These are phyloP conservation scores for Trichomalopsis sarcophagae DNA, from an alignment of 1,140 invertebrate species.

Conservation along the genomic window DNA sequence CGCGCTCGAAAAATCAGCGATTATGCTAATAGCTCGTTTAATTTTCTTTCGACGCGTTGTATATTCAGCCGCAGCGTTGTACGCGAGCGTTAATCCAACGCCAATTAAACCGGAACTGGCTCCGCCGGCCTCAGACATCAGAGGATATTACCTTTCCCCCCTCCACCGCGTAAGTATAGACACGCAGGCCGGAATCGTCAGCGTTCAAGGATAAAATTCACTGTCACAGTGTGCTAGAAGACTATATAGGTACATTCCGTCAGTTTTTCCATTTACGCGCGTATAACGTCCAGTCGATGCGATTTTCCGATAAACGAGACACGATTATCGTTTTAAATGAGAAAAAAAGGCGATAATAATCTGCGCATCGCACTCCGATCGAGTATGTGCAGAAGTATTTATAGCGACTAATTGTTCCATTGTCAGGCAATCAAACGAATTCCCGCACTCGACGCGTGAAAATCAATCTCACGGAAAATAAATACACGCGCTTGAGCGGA, in stretches of 20 bases:
- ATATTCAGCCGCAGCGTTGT: background rate
- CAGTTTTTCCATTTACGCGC: too few species aligned
- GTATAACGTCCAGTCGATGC: too few species aligned
- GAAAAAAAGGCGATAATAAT: background rate
- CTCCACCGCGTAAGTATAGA: too few species aligned
- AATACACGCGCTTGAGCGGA: background rate
- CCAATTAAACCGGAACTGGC: constrained; percentile 1
- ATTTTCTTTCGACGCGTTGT: background rate
- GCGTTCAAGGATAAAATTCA: background rate
- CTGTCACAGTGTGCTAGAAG: background rate
- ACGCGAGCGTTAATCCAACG: constrained; percentile 7
- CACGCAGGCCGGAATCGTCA: background rate
- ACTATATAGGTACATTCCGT: too few species aligned
- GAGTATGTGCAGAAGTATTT: background rate
- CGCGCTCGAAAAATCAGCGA: background rate
- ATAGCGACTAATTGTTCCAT: background rate
- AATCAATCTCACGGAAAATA: background rate
- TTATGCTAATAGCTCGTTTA: background rate
- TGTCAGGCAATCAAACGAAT: background rate
- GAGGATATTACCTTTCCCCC: constrained; percentile 9
- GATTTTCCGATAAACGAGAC: background rate
- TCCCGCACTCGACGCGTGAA: background rate
- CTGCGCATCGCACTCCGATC: background rate
- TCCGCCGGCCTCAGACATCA: background rate
- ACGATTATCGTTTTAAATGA: too few species aligned